These are phyloP conservation scores for Mormyrops attenuatus DNA, from an alignment of 2,797 vertebrate genomes.

Conservation along the genomic window DNA sequence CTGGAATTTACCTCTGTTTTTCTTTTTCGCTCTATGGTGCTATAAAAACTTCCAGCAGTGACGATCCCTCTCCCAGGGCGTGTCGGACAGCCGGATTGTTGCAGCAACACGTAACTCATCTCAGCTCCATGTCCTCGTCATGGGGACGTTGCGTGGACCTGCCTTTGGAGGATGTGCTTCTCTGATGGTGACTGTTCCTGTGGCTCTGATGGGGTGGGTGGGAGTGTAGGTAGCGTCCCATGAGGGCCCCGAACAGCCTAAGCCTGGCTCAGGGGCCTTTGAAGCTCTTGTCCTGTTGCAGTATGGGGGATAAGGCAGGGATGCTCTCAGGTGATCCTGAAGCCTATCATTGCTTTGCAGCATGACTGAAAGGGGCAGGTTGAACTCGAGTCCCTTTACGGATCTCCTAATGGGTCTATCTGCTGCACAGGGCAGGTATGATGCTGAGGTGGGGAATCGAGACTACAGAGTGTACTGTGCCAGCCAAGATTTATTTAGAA, in stretches of 20 bases:
- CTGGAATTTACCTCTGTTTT: background rate
- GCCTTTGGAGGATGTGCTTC: background rate
- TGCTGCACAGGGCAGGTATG: background rate
- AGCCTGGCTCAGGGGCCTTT: background rate
- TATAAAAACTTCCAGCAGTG: background rate
- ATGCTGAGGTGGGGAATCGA: background rate
- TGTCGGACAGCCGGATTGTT: background rate
- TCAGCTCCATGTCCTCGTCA: background rate
- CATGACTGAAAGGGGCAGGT: background rate
- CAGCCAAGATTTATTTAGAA: background rate
- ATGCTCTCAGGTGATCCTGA: background rate
- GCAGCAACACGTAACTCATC: background rate
- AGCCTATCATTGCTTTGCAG: background rate
- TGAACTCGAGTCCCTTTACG: background rate
- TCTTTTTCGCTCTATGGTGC: background rate
- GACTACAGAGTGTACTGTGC: background rate
- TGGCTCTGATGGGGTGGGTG: background rate
- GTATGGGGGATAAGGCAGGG: background rate
- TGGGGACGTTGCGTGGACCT: background rate
- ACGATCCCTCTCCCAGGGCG: background rate
- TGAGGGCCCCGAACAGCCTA: background rate
- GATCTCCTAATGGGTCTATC: background rate
- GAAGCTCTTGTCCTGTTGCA: background rate
- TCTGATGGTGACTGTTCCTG: background rate
- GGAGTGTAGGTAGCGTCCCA: background rate